Evolutionary conservation across 2,113 vertebrate genomes (phyloP).

Genomic region (Gavia stellata): DNA sequence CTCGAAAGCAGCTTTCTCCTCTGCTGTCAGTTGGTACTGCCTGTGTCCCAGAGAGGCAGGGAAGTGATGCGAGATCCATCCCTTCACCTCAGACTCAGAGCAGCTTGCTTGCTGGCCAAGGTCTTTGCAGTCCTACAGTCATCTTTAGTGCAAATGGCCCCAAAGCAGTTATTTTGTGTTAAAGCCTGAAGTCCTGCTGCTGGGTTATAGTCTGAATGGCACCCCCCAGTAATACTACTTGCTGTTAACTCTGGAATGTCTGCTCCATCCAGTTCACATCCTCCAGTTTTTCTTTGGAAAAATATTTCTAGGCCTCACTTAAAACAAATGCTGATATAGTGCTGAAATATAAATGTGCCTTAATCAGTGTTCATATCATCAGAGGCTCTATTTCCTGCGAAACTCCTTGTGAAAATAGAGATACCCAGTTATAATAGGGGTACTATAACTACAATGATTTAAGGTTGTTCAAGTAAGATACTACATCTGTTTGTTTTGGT

Average conservation of each 20-base stretch:
- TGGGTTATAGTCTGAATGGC: neutral
- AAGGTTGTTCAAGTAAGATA: neutral
- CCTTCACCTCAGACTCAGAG: neutral
- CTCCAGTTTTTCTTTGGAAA: neutral
- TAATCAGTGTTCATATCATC: neutral
- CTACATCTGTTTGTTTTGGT: neutral
- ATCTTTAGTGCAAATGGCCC: neutral
- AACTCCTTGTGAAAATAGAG: neutral
- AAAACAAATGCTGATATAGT: neutral
- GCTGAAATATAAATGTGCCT: neutral
- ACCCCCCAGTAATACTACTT: neutral
- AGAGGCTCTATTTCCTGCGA: neutral
- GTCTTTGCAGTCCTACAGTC: neutral
- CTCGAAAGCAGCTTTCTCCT: neutral
- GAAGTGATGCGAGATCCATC: neutral
- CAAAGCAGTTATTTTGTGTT: neutral
- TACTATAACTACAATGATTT: neutral
- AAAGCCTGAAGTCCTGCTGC: neutral
- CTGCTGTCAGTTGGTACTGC: rapidly evolving
- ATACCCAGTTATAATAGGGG: too few relatives aligned
- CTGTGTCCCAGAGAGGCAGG: neutral
- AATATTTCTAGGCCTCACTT: neutral
- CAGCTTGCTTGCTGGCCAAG: neutral
- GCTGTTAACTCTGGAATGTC: neutral
- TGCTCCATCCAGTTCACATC: neutral